phyloP scores from a whole-genome alignment of 2,113 vertebrate genomes.

The Orycteropus afer region DNA sequence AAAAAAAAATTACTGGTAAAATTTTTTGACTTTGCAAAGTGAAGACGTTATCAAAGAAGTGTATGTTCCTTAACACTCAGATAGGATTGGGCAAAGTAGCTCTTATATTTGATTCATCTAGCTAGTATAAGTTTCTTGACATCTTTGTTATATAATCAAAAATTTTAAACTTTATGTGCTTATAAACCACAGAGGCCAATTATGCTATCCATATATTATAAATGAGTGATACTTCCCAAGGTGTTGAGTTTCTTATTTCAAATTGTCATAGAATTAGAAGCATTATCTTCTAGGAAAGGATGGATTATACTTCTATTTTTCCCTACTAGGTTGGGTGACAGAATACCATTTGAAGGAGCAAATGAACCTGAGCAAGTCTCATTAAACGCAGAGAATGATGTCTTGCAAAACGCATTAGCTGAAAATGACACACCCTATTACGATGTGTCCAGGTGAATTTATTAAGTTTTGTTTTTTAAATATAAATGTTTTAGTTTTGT shows the following conservation, averaged over 20 bases:
- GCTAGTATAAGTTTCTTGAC: not conserved
- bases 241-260: not conserved
- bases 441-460: conserved; percentile 88
- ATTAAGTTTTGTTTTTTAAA: conserved; percentile 23
- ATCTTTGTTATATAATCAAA: not conserved
- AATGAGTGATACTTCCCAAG: not conserved
- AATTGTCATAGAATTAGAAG: not conserved
- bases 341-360: conserved; percentile 84
- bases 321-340: conserved; percentile 84
- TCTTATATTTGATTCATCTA: not conserved
- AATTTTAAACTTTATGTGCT: not conserved
- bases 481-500: not conserved
- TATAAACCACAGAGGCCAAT: not conserved
- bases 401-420: conserved; percentile 85
- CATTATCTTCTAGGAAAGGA: not conserved
- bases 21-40: not conserved
- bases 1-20: not conserved
- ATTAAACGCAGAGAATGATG: conserved; percentile 84
- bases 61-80: not conserved
- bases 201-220: not conserved
- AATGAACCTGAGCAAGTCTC: conserved; percentile 84
- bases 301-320: conserved; percentile 32
- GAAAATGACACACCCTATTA: conserved; percentile 89
- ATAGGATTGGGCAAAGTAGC: not conserved
- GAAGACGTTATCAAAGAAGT: not conserved